Evolutionary conservation across 2,113 vertebrate species (phyloP).

Genomic region (Gallinago undulata): DNA sequence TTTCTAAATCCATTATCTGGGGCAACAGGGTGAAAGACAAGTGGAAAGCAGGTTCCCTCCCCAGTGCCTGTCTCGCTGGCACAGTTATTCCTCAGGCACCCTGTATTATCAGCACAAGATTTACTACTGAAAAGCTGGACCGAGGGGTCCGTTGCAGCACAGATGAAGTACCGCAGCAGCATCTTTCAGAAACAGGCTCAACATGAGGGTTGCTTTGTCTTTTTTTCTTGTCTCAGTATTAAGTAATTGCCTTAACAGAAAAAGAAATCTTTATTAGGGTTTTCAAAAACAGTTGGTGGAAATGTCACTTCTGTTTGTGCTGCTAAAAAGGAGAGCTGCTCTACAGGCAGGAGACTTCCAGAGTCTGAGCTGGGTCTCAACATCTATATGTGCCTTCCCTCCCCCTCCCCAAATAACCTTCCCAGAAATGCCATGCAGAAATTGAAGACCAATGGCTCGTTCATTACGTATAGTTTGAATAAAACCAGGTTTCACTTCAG

Average conservation of each 20-base stretch:
- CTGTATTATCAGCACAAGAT: background rate
- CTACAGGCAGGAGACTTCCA: background rate
- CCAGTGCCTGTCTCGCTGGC: conserved; percentile 52
- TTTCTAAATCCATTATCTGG: conserved; percentile 71
- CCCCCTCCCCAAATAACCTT: background rate
- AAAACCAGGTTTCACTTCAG: background rate
- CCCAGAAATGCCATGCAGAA: background rate
- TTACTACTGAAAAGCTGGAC: conserved; percentile 14
- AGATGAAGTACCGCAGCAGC: background rate
- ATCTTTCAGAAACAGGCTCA: background rate
- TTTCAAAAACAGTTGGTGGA: background rate
- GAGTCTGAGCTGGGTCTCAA: background rate
- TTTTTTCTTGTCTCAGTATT: background rate
- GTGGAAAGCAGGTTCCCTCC: conserved; percentile 69
- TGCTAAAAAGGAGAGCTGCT: background rate
- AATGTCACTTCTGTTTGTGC: background rate
- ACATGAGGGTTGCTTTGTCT: background rate
- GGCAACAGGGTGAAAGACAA: conserved; percentile 60
- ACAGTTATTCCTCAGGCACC: conserved; percentile 34
- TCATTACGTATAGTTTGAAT: background rate
- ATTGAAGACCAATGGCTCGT: background rate
- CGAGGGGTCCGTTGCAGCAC: background rate
- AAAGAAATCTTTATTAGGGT: background rate
- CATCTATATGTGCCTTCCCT: background rate
- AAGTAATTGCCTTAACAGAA: background rate